These are phyloP conservation scores for Agonopterix arenella DNA, from an alignment of 2,888 invertebrate genomes.

Conservation along the genomic window DNA sequence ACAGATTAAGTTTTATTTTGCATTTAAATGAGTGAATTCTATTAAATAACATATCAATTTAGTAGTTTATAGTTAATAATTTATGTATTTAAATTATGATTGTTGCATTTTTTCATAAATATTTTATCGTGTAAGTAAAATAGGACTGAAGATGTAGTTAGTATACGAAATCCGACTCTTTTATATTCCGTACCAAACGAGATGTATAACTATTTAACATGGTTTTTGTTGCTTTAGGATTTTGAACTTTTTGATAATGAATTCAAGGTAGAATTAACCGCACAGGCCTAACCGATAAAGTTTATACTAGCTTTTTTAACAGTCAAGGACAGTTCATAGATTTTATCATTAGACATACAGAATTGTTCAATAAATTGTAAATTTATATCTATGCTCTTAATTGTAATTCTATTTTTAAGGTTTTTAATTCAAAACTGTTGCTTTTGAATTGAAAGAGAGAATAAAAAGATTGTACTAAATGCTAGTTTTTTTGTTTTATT, in stretches of 20 bases:
- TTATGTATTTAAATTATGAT: slow-evolving; percentile 10
- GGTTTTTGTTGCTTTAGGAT: too few species aligned
- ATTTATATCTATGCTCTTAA: slow-evolving; percentile 14
- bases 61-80: slow-evolving; percentile 16
- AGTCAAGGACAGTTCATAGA: neutral
- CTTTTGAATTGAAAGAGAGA: slow-evolving; percentile 29
- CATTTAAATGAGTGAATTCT: slow-evolving; percentile 5
- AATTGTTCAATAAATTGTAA: slow-evolving; percentile 22
- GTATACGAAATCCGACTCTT: slow-evolving; percentile 18
- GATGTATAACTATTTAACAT: neutral
- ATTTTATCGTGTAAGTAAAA: slow-evolving; percentile 6
- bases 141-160: slow-evolving; percentile 20
- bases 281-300: neutral
- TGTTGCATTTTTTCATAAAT: slow-evolving; percentile 11
- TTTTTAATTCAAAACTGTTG: slow-evolving; percentile 26
- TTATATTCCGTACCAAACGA: slow-evolving; percentile 10
- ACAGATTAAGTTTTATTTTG: neutral
- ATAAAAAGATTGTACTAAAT: slow-evolving; percentile 38
- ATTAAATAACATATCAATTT: slow-evolving; percentile 40
- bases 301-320: too few species aligned
- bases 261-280: neutral
- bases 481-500: too few species aligned
- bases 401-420: slow-evolving; percentile 34
- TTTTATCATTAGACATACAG: slow-evolving; percentile 9
- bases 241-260: too few species aligned